Evolutionary conservation across 2,888 invertebrate genomes (phyloP), one percentile per base, ranked within the genome.

Genomic region (Hypena proboscidalis): DNA sequence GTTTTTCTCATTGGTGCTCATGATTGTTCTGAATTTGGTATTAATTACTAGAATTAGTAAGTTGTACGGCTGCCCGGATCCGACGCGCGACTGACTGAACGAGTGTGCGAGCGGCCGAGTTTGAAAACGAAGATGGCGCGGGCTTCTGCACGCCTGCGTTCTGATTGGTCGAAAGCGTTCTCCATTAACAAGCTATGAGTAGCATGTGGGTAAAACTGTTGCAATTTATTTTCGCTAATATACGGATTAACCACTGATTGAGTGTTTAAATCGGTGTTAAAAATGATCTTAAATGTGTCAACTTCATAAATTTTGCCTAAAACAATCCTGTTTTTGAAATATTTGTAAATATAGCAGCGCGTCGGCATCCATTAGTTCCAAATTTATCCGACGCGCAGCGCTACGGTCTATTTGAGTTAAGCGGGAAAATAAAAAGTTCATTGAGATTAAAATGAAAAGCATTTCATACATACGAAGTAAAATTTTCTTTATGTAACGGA

Each of bases 51-150:
- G 62, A 71, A 67, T 71, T 72, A 67, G 59, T 67, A 74, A 82
- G 79, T 76, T 86, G 91, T 91, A 85, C 83, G 83, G 81, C 87
- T 91, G 91, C 90, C 91, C 91, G 85, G 79, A 91, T 92, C 92
- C 92, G 92, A 92, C 92, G 92, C 93, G 93, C 93, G 93, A 93
- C 94, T 93, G 93, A 64, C 93, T 92, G 93, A 80, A 73, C 73
- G 79, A 77, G 74, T 75, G 78, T 78, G 92, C 93, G 92, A 92
- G 85, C 90, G 90, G 91, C 74, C 75, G 92, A 93, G 94, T 95
- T 95, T 94, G 94, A 95, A 95, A 94, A 93, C 93, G 94, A 95
- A 95, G 94, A 95, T 95, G 95, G 95, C 95, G 95, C 94, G 94
- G 92, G 85, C 84, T 89, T 88, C 80, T 74, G 67, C 70, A 82